Percentiles rank a stretch among this genome's conserved stretches.
These are phyloP conservation scores for Potorous gilbertii DNA, from an alignment of 2,797 vertebrate species.

Conservation along the genomic window DNA sequence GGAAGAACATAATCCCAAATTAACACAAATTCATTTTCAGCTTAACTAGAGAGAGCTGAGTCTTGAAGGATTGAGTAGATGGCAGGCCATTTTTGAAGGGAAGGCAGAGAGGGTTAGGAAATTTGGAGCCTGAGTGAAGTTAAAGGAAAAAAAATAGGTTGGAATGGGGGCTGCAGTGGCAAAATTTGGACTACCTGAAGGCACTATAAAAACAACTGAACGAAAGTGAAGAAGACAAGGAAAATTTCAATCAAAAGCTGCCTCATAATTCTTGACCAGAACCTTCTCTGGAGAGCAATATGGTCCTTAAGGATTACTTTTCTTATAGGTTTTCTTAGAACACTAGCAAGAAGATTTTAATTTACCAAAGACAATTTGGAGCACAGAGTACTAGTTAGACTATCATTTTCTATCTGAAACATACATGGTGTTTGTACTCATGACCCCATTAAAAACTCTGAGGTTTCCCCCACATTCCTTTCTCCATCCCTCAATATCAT, in stretches of 20 bases:
- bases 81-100: background rate
- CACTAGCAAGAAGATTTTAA: slow-evolving; percentile 43
- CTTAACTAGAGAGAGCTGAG: background rate
- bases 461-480: background rate
- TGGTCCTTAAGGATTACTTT: background rate
- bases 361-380: slow-evolving; percentile 2
- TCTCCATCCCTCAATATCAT: background rate
- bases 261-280: background rate
- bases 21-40: background rate
- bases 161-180: background rate
- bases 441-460: background rate
- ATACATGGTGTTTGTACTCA: background rate
- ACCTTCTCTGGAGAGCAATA: background rate
- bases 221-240: background rate
- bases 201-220: background rate
- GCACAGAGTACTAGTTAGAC: slow-evolving; percentile 18
- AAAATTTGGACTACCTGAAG: background rate
- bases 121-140: background rate
- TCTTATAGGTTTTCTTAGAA: background rate
- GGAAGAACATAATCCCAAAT: background rate
- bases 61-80: background rate
- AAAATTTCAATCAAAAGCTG: background rate
- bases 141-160: background rate
- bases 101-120: background rate
- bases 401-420: background rate